phyloP scores from a whole-genome alignment of 2,888 invertebrate species.

The Ischnus inquisitorius region DNA sequence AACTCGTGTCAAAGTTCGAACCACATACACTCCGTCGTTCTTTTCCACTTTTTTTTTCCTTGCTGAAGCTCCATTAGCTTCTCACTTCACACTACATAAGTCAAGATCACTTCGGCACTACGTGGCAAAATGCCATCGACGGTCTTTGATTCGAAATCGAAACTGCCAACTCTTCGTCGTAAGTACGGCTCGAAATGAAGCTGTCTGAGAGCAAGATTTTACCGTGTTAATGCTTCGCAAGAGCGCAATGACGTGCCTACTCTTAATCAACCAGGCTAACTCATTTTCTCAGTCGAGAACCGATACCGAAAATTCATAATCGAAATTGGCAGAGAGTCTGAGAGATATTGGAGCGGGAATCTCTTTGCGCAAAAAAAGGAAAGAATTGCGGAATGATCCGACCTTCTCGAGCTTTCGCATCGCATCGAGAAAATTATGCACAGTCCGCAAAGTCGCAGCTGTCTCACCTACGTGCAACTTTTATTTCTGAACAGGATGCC shows the following conservation, averaged over 20 bases:
- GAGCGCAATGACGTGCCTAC: not conserved
- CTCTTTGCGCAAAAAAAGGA: not conserved
- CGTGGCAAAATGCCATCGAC: conserved; percentile 18
- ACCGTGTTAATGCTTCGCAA: conserved; percentile 20
- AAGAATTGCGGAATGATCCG: not conserved
- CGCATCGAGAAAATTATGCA: not conserved
- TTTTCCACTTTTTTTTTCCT: not conserved
- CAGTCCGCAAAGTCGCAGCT: not conserved
- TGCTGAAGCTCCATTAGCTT: not conserved
- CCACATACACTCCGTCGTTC: conserved; percentile 11
- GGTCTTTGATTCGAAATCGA: conserved; percentile 14
- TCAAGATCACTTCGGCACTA: not conserved
- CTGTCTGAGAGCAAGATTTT: conserved; percentile 7
- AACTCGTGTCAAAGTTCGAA: not conserved
- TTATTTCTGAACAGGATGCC: conserved; percentile 14
- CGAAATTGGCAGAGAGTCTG: not conserved
- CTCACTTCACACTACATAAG: not conserved
- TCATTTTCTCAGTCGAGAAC: conserved; percentile 6
- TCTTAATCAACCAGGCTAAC: no score
- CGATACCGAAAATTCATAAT: not conserved
- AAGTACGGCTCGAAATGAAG: conserved; percentile 40
- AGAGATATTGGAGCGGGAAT: not conserved
- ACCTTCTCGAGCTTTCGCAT: conserved; percentile 2
- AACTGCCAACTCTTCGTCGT: conserved; percentile 3
- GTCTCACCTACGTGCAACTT: conserved; percentile 12